phyloP scores from a whole-genome alignment of 2,113 vertebrate species.

The Leptodactylus fuscus region DNA sequence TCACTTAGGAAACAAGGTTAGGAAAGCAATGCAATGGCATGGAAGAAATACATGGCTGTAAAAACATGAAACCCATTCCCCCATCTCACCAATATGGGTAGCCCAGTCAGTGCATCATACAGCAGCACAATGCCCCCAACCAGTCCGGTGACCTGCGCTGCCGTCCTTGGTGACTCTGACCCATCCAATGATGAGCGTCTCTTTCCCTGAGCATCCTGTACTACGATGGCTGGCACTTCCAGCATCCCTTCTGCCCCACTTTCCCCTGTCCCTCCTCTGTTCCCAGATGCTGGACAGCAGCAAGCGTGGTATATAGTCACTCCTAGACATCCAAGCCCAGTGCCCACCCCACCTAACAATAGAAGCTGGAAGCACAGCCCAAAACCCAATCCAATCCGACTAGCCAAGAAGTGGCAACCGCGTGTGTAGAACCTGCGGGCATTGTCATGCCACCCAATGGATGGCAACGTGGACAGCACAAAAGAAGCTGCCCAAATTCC shows the following conservation, averaged over 20 bases:
- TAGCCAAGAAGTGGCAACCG: constrained; percentile 83
- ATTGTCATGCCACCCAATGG: constrained; percentile 84
- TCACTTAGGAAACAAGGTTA: neutral
- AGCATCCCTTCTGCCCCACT: constrained; percentile 75
- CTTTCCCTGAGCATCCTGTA: constrained; percentile 81
- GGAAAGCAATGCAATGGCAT: neutral
- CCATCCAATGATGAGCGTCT: constrained; percentile 81
- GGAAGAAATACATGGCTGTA: neutral
- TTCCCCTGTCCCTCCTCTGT: constrained; percentile 69
- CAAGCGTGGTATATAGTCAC: constrained; percentile 83
- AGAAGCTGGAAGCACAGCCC: constrained; percentile 82
- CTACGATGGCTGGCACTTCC: constrained; percentile 81
- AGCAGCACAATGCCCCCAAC: constrained; percentile 84
- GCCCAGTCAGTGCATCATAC: constrained; percentile 81
- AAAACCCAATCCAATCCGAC: constrained; percentile 82
- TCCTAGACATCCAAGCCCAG: constrained; percentile 79
- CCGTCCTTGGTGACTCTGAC: constrained; percentile 82
- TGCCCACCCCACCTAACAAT: constrained; percentile 79
- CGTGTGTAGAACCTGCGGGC: constrained; percentile 80
- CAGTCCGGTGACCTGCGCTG: constrained; percentile 83
- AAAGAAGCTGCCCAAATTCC: constrained; percentile 85
- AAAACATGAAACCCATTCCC: constrained; percentile 24
- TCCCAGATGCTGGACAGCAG: constrained; percentile 71
- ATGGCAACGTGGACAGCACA: constrained; percentile 82
- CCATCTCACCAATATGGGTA: constrained; percentile 82